Percentiles rank a stretch among this genome's conserved stretches.
Conservation (phyloP, 2,888 invertebrate species). For the Colostygia pectinataria region DNA sequence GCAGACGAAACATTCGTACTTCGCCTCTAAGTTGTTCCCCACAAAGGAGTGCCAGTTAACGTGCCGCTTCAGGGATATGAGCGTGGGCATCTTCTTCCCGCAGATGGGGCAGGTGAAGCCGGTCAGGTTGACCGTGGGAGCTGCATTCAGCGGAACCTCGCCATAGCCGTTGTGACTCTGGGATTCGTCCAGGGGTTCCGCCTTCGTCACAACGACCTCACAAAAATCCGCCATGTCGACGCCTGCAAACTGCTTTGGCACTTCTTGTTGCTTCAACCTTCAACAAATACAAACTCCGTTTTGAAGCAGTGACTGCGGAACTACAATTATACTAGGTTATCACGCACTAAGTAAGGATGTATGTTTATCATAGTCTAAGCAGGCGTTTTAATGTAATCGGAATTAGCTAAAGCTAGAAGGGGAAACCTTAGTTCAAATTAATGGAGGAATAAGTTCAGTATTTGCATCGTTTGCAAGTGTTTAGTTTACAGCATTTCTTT, state of each 20-base stretch:
- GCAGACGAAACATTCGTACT: conserved; percentile 70
- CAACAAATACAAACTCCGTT: conserved; percentile 29
- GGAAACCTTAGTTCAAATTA: too few species aligned
- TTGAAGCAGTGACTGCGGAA: not conserved
- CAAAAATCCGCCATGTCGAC: conserved; percentile 77
- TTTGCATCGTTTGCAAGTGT: too few species aligned
- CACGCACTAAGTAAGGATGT: too few species aligned
- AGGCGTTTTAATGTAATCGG: too few species aligned
- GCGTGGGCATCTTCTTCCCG: conserved; percentile 68
- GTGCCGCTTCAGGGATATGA: conserved; percentile 71
- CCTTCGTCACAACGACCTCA: conserved; percentile 81
- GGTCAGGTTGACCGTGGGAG: conserved; percentile 51
- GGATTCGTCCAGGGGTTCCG: conserved; percentile 77
- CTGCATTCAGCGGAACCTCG: conserved; percentile 49
- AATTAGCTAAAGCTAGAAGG: too few species aligned
- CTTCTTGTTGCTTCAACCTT: conserved; percentile 48
- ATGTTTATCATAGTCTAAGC: too few species aligned
- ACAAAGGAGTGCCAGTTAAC: conserved; percentile 75
- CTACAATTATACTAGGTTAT: too few species aligned
- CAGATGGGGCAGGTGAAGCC: conserved; percentile 76
- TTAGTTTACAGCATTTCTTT: too few species aligned
- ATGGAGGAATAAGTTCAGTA: too few species aligned
- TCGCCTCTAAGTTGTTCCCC: conserved; percentile 64
- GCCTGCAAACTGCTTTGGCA: conserved; percentile 37
- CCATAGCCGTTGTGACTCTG: conserved; percentile 78